A percentile compares a stretch with the other conserved stretches of the same genome.
Conservation (phyloP, 2,888 invertebrate genomes). For the Acrobasis repandana region DNA sequence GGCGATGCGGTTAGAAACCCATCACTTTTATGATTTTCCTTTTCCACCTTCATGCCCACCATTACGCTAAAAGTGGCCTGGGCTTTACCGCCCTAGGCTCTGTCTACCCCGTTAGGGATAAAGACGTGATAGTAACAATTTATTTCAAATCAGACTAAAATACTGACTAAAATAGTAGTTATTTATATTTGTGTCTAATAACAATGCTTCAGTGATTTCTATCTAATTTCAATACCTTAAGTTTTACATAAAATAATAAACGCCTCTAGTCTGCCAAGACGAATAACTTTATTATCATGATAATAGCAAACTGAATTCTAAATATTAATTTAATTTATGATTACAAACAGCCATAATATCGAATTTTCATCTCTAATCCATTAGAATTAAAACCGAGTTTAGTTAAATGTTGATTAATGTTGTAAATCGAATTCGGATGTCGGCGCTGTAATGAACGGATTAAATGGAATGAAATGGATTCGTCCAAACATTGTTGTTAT, state of each 20-base stretch:
- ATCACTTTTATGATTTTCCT: too few relatives aligned
- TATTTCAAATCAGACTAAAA: too few relatives aligned
- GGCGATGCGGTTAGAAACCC: too few relatives aligned
- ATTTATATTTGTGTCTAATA: too few relatives aligned
- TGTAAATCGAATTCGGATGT: conserved; percentile 22
- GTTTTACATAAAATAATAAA: not conserved
- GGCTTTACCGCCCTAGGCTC: too few relatives aligned
- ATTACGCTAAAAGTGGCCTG: too few relatives aligned
- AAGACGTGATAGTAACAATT: too few relatives aligned
- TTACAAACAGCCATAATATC: conserved; percentile 7
- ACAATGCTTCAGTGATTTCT: not conserved
- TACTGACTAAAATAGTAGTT: too few relatives aligned
- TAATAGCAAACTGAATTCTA: not conserved
- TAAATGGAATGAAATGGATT: conserved; percentile 22
- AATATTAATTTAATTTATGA: conserved; percentile 4
- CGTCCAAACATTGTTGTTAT: conserved; percentile 3
- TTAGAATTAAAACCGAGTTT: conserved; percentile 17
- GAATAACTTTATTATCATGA: conserved; percentile 5
- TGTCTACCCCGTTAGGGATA: too few relatives aligned
- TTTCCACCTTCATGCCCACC: too few relatives aligned
- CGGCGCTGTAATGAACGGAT: conserved; percentile 21
- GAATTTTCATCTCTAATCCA: conserved; percentile 17
- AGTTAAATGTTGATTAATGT: conserved; percentile 19
- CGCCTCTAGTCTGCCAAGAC: not conserved
- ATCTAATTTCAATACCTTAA: not conserved